Percentiles rank a stretch among this genome's conserved stretches.
Evolutionary conservation across 2,888 invertebrate genomes (phyloP).

Genomic region (Hoplodrina blanda): DNA sequence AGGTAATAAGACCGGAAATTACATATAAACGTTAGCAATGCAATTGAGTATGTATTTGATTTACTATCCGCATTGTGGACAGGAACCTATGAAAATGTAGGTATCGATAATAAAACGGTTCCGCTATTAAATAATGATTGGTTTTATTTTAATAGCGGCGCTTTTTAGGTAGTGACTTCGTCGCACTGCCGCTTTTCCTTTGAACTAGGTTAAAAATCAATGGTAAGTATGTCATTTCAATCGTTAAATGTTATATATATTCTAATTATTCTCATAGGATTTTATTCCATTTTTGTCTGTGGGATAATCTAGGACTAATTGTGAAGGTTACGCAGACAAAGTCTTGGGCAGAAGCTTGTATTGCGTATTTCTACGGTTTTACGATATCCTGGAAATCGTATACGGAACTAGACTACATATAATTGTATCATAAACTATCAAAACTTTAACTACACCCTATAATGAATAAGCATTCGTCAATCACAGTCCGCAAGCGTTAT

Average conservation of each 20-base stretch:
- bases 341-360: background rate
- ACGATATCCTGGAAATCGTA: constrained; percentile 5
- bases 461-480: constrained; percentile 41
- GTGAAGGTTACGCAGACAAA: too few species aligned
- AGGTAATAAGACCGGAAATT: constrained; percentile 33
- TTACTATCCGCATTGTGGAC: constrained; percentile 41
- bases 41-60: constrained; percentile 45
- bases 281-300: too few species aligned
- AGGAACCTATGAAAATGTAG: constrained; percentile 41
- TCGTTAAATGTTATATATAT: background rate
- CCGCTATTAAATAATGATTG: constrained; percentile 23
- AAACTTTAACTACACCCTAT: constrained; percentile 7
- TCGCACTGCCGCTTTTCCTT: background rate
- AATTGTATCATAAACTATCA: constrained; percentile 1
- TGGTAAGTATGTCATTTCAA: background rate
- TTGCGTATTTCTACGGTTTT: background rate
- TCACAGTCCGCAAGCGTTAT: constrained; percentile 34
- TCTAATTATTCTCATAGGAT: too few species aligned
- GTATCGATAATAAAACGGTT: constrained; percentile 27
- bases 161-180: too few species aligned
- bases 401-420: constrained; percentile 12
- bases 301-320: too few species aligned
- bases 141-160: constrained; percentile 15
- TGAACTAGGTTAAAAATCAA: background rate
- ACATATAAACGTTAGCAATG: constrained; percentile 28